Percentiles rank a stretch among this genome's conserved stretches.
Conservation (phyloP, 1,140 invertebrate genomes). For the Drosophila melanogaster region DNA sequence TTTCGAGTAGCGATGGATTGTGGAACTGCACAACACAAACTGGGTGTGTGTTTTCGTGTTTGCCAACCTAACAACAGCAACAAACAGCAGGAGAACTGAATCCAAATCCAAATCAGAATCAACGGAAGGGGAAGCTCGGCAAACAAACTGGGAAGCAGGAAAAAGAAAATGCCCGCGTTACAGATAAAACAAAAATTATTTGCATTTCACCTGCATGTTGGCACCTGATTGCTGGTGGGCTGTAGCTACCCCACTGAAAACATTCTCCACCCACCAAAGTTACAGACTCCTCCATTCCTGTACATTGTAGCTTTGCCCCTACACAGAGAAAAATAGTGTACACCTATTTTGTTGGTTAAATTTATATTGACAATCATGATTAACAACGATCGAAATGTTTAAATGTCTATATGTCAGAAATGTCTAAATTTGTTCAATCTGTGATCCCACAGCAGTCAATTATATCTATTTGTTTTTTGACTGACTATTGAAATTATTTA, state of each 20-base stretch:
- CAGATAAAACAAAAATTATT: slow-evolving; percentile 79
- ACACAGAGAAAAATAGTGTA: not conserved
- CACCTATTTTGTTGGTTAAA: too few relatives aligned
- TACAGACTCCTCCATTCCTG: slow-evolving; percentile 2
- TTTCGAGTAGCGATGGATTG: too few relatives aligned
- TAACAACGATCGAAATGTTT: too few relatives aligned
- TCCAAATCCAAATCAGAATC: slow-evolving; percentile 24
- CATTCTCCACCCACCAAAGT: slow-evolving; percentile 3
- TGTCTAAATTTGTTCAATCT: too few relatives aligned
- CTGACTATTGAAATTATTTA: too few relatives aligned
- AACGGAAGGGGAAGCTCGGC: slow-evolving; percentile 16
- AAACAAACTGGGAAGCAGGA: slow-evolving; percentile 32
- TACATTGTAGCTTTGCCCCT: not conserved
- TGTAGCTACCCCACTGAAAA: slow-evolving; percentile 1
- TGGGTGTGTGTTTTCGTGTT: slow-evolving; percentile 18
- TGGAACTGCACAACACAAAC: too few relatives aligned
- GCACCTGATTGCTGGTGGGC: slow-evolving; percentile 74
- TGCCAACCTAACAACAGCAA: slow-evolving; percentile 40
- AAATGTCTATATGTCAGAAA: too few relatives aligned
- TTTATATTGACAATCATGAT: not conserved
- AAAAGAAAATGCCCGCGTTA: slow-evolving; percentile 51
- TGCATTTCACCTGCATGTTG: slow-evolving; percentile 80
- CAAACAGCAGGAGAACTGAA: slow-evolving; percentile 26
- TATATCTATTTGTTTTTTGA: too few relatives aligned
- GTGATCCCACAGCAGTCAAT: too few relatives aligned